Base-by-base conservation (phyloP, 1,140 invertebrate genomes). In the Brachionus plicatilis region DNA sequence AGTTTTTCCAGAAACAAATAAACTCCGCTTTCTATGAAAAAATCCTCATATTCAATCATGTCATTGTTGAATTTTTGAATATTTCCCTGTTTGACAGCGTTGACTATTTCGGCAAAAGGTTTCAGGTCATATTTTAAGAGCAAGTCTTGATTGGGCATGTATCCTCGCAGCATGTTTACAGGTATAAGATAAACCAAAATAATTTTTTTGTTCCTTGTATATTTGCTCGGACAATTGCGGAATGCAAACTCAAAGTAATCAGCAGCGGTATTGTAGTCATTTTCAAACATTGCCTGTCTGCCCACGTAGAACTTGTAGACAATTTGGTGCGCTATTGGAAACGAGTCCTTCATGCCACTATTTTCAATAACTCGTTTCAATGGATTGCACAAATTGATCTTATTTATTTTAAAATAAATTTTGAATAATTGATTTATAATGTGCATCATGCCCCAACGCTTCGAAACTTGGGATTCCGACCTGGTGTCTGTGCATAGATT, bases 281-380 rank as follows among this genome's bases (percentile, higher is more conserved):
- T 96, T 89, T 99, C 96, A 90, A 98, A 99, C 94, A 99, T 98
- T 2, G 95, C 94, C 89, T 98, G 97, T 6, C 96, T 91, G 2
- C 97, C 97, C 17, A 98, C 95, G 91, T 96, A 99, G 90, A 97
- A 98, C 87, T 94, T 95, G 88, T 97, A 99, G 0, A 97, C 98
- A 33, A 93, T 91, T 56, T 96, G 93, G 88, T 96, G 94, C 12
- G 91, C 89, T 41, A 90, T 94, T 45, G 93, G 93, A 89, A 97
- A 99, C 83, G 93, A 92, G 68, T 97, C 94, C 89, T 95, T 96
- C 66, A 95, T 93, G 1, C 93, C 92, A 14, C 94, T 94, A 33
- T 94, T 94, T 86, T 98, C 96, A 86, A 99, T 97, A 2, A 96
- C 96, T 87, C 97, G 92, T 85, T 98, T 97, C 12, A 99, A 90